These are phyloP conservation scores for Desmodus rotundus DNA, from an alignment of 2,113 vertebrate genomes.

Conservation along the genomic window DNA sequence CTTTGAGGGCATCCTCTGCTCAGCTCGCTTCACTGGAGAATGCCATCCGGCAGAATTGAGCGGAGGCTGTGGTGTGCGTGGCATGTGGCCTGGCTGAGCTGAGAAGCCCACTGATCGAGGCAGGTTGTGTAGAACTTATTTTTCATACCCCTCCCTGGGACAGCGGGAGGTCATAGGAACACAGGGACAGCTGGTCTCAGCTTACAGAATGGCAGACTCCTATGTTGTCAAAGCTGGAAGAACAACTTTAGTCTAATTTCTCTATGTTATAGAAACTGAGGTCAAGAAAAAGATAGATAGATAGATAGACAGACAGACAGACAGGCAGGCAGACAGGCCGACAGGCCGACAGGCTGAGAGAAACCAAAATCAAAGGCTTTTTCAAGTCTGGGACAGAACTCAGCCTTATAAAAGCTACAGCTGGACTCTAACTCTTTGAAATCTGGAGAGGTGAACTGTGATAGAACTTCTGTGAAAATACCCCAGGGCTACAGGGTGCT, in stretches of 20 bases:
- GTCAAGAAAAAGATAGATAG: background rate
- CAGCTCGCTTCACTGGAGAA: background rate
- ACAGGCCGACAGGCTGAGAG: background rate
- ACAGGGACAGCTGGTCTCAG: background rate
- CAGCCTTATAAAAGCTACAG: background rate
- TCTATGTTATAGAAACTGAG: background rate
- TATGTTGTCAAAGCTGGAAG: background rate
- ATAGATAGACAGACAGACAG: background rate
- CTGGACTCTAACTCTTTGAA: background rate
- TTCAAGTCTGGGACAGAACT: background rate
- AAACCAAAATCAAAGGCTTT: background rate
- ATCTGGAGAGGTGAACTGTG: background rate
- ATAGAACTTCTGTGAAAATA: background rate
- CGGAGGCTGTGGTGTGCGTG: fast-evolving
- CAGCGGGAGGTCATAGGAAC: background rate
- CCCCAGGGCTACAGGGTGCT: background rate
- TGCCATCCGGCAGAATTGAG: background rate
- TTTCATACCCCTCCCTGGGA: background rate
- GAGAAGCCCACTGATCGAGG: background rate
- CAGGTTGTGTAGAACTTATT: background rate
- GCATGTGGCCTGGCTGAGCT: background rate
- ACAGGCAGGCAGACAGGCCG: too few relatives aligned
- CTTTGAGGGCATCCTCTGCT: background rate
- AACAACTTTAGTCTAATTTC: background rate
- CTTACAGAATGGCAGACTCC: background rate